Percentiles rank a stretch among this genome's conserved stretches.
phyloP scores from a whole-genome alignment of 2,113 vertebrate genomes.

The Xenopus laevis region DNA sequence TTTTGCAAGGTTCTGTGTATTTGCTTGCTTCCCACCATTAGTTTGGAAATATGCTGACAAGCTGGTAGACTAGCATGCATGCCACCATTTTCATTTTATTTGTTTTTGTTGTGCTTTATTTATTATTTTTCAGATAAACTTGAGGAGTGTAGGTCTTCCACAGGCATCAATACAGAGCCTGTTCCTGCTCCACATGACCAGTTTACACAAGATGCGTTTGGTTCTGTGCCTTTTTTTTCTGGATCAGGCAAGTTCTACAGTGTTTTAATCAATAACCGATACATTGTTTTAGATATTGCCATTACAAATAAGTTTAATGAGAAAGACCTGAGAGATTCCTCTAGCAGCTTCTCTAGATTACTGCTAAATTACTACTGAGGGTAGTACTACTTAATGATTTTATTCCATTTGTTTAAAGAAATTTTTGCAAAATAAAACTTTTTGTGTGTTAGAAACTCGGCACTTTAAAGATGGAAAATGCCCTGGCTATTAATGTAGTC shows the following conservation, averaged over 20 bases:
- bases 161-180: slow-evolving; percentile 66
- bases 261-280: slow-evolving; percentile 12
- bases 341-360: no score
- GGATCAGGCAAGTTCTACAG: slow-evolving; percentile 89
- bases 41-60: neutral
- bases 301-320: neutral
- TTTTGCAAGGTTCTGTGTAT: neutral
- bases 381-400: no score
- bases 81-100: slow-evolving; percentile 49
- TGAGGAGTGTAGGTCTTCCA: slow-evolving; percentile 69
- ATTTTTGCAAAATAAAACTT: no score
- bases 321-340: no score
- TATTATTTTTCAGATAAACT: slow-evolving; percentile 78
- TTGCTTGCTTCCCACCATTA: neutral
- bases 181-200: slow-evolving; percentile 65
- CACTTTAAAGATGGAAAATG: no score
- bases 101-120: slow-evolving; percentile 64
- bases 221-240: slow-evolving; percentile 90
- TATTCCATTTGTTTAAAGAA: no score
- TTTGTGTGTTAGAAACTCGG: no score
- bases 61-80: slow-evolving; percentile 12
- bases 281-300: slow-evolving; percentile 10
- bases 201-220: slow-evolving; percentile 86
- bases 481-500: no score
- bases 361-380: no score